phyloP scores from a whole-genome alignment of 2,113 vertebrate species.

The Cygnus atratus region DNA sequence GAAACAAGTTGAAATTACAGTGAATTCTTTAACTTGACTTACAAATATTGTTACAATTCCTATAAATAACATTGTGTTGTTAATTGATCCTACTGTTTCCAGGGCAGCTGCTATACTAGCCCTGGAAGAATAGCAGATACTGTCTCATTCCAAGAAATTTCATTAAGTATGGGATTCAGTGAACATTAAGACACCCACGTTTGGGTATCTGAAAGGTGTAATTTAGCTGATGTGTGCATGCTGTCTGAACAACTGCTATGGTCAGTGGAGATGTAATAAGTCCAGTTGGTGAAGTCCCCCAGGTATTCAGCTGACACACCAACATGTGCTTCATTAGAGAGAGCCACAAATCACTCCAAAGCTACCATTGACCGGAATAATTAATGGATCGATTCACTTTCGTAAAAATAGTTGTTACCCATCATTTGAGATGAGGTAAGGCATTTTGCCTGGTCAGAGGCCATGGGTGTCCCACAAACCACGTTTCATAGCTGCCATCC shows the following conservation, averaged over 20 bases:
- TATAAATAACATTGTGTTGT: not conserved
- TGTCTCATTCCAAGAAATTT: not conserved
- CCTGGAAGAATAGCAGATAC: not conserved
- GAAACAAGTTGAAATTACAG: not conserved
- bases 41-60: not conserved
- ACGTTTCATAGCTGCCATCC: not conserved
- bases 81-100: not conserved
- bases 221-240: not conserved
- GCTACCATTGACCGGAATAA: not conserved
- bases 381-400: not conserved
- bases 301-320: not conserved
- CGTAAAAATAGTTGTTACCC: not conserved
- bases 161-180: not conserved
- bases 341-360: not conserved
- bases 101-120: not conserved
- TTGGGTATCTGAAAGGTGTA: not conserved
- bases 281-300: not conserved
- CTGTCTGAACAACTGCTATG: not conserved
- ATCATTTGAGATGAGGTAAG: not conserved
- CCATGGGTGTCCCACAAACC: not conserved
- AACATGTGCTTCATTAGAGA: accelerated
- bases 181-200: not conserved
- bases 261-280: not conserved
- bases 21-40: not conserved
- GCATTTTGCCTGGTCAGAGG: not conserved